These are phyloP conservation scores for Lophotriccus pileatus DNA, from an alignment of 2,797 vertebrate genomes.

Conservation along the genomic window DNA sequence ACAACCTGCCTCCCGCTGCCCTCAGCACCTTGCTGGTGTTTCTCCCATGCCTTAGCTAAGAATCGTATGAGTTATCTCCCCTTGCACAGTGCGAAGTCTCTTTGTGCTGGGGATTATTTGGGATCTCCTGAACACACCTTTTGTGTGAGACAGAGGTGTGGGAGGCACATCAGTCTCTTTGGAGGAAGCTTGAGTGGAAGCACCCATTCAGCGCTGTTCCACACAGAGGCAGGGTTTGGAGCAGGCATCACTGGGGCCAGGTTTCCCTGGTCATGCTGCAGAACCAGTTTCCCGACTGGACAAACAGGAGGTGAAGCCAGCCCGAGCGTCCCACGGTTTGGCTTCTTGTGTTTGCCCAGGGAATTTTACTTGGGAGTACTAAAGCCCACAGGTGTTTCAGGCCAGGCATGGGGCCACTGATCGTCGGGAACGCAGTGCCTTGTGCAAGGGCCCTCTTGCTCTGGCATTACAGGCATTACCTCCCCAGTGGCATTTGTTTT, in stretches of 20 bases:
- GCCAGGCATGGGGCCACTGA: not conserved
- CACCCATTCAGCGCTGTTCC: not conserved
- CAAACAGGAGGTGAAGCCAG: not conserved
- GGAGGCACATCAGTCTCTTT: not conserved
- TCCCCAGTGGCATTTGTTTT: not conserved
- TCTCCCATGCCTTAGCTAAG: not conserved
- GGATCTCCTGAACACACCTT: not conserved
- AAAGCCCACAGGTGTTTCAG: not conserved
- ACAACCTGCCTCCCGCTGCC: not conserved
- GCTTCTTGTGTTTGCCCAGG: not conserved
- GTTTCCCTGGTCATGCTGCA: not conserved
- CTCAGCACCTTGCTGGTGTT: fast-evolving
- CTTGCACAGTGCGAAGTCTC: not conserved
- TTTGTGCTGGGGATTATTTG: not conserved
- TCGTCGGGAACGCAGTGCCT: fast-evolving
- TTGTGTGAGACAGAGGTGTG: not conserved
- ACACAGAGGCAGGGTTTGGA: not conserved
- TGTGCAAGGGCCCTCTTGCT: not conserved
- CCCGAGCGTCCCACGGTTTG: fast-evolving
- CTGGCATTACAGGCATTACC: not conserved
- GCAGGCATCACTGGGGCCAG: fast-evolving
- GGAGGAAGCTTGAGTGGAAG: not conserved
- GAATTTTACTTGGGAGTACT: not conserved
- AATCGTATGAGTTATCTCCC: not conserved
- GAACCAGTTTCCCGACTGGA: not conserved